A percentile compares a stretch with the other conserved stretches of the same genome.
These are phyloP conservation scores for Cryptoblepharus egeriae DNA, from an alignment of 2,797 vertebrate species.

Conservation along the genomic window DNA sequence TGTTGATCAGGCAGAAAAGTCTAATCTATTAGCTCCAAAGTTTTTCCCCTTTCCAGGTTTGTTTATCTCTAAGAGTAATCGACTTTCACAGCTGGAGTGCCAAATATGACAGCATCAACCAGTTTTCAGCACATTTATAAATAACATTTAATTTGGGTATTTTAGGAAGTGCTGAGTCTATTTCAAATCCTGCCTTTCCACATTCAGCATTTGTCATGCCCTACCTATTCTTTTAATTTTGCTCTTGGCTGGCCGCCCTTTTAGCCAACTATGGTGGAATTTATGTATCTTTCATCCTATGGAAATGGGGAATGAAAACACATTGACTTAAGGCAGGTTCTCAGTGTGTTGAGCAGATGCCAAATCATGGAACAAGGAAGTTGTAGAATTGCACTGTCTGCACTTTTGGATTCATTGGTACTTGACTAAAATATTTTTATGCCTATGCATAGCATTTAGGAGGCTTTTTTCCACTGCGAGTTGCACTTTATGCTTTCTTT, in stretches of 20 bases:
- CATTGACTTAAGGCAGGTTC: slow-evolving; percentile 25
- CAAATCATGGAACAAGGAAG: slow-evolving; percentile 23
- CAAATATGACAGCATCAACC: background rate
- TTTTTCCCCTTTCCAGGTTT: background rate
- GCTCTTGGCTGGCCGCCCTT: slow-evolving; percentile 35
- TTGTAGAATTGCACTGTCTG: slow-evolving; percentile 30
- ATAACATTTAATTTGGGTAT: background rate
- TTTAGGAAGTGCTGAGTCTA: background rate
- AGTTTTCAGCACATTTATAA: background rate
- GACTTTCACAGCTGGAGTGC: background rate
- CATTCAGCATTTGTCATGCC: slow-evolving; percentile 37
- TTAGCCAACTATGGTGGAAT: slow-evolving; percentile 45
- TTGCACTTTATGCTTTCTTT: background rate
- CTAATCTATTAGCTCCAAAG: background rate
- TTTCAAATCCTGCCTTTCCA: background rate
- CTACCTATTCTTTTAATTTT: slow-evolving; percentile 13
- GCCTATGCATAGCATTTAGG: slow-evolving; percentile 1
- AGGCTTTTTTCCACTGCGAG: slow-evolving; percentile 12
- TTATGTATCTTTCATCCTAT: slow-evolving; percentile 39
- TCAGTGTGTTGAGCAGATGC: slow-evolving; percentile 18
- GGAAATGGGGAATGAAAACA: slow-evolving; percentile 48
- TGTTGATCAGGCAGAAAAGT: background rate
- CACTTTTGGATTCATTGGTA: background rate
- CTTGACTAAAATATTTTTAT: slow-evolving; percentile 32
- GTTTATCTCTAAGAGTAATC: slow-evolving; percentile 8